Base-by-base conservation (phyloP, 2,888 invertebrate genomes). In the Netelia melanura region DNA sequence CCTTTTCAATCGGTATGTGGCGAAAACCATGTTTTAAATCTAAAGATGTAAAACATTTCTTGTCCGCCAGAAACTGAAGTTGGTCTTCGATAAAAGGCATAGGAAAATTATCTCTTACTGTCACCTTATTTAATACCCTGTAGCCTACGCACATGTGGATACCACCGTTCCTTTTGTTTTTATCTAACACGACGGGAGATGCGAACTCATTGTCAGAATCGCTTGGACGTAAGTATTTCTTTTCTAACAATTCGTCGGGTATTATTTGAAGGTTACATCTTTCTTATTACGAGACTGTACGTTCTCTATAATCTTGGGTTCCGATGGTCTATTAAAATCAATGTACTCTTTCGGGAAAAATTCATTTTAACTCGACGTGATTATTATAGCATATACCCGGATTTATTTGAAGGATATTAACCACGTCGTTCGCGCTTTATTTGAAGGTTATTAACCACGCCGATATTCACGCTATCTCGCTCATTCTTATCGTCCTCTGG, bases 81-180 rank as follows among this genome's bases (percentile, higher is more conserved):
- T 68, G 54, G 43, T 83, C 80, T n/a, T 83, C 85, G 52, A 85
- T 85, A 6, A 64, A 6, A 3, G 85, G 79, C 30, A 70, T 9
- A 0, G 85, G 85, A 44, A 76, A 84, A 44, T 81, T 84, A 38
- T 76, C 84, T 0, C 71, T 3, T 1, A 30, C 54, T 1, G 5
- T 68, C 30, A 21, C 17, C 44, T 83, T 85, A 43, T 87, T 87
- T 10, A 86, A 23, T 2, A 44, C 21, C 21, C 84, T 58, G 70
- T 70, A 87, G 72, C 86, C 21, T 21, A 21, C 83, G 9, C 86
- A 86, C 78, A 21, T 21, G 21, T 21, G 21, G 21, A 1, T 0
- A 21, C 21, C 21, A 21, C 21, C 21, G 21, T 21, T 21, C 21
- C 0, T 21, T 21, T 21, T 1, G 21, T 21, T 21, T 21, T 21